phyloP scores from a whole-genome alignment of 2,797 vertebrate genomes.

The Cuniculus paca region DNA sequence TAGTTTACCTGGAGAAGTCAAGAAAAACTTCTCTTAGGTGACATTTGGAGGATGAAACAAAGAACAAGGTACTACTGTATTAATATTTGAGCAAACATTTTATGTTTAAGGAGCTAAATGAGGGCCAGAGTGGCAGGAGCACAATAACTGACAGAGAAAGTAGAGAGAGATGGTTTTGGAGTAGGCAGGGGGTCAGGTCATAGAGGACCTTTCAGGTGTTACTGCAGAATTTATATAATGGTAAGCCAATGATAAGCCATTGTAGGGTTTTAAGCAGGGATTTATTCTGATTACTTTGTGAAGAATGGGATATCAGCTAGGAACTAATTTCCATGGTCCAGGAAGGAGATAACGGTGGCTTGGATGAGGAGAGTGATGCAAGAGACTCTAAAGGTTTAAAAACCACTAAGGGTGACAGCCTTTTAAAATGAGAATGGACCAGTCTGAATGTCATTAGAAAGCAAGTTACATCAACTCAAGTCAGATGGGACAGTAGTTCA shows the following conservation, averaged over 20 bases:
- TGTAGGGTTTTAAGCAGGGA: neutral
- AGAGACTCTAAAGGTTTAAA: neutral
- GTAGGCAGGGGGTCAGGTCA: neutral
- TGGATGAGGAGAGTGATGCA: neutral
- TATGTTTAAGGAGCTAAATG: neutral
- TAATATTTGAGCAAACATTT: neutral
- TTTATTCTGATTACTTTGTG: neutral
- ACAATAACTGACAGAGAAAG: neutral
- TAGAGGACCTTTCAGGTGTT: too few relatives aligned
- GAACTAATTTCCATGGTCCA: neutral
- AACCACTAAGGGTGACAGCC: neutral
- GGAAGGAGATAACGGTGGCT: neutral
- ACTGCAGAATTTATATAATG: neutral
- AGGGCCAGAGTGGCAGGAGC: neutral
- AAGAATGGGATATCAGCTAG: neutral
- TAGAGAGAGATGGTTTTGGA: neutral
- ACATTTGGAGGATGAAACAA: neutral
- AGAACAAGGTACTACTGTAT: neutral
- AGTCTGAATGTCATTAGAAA: neutral
- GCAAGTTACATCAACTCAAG: neutral
- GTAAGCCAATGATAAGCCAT: neutral
- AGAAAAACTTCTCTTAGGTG: neutral
- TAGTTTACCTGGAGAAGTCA: neutral
- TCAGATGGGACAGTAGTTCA: neutral
- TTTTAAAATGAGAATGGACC: neutral